Evolutionary conservation across 2,888 invertebrate genomes (phyloP), one percentile per base, ranked within the genome.

Genomic region (Tenthredo mesomela): DNA sequence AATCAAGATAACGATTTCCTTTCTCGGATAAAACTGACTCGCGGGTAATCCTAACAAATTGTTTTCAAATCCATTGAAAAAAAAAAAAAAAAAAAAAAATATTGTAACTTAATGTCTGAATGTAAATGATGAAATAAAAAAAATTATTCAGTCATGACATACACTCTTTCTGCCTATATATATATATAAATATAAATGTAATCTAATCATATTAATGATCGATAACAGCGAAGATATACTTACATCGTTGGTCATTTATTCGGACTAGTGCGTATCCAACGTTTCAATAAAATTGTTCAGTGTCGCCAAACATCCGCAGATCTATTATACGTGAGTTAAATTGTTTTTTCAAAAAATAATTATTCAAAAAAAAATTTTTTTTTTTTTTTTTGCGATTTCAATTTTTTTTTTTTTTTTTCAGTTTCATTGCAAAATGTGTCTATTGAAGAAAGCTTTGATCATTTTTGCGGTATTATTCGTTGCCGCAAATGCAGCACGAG

Each of bases 121-220:
- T 47, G 47, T 25, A 37, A 18, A 78, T 54, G 0, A 18, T 37
- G 25, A 54, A 25, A 58, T 54, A 7, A 58, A 1, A 54, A 2
- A 50, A 75, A 25, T 25, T 3, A 61, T 12, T 25, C 25, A 47
- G 10, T 6, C 12, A 2, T 50, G 10, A 1, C 12, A 2, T 50
- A 29, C 50, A 6, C 7, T 3, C 4, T 3, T 47, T 54, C 7
- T 1, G 7, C 7, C 3, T 33, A 33, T 33, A 33, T 4, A 33
- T 4, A 18, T 54, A 33, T 33, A 33, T 4, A 33, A 0, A 18
- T 54, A 54, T n/a, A n/a, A 25, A 75, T 5, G 3, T 75, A 75
- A 75, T 75, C 75, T 75, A 47, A 75, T 75, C 75, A 2, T 2
- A n/a, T n/a, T n/a, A n/a, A 75, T 75, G 75, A 75, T 75, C 29